Evolutionary conservation across 2,797 vertebrate species (phyloP), one percentile per base, ranked within the genome.

Genomic region (Sebastolobus alascanus): DNA sequence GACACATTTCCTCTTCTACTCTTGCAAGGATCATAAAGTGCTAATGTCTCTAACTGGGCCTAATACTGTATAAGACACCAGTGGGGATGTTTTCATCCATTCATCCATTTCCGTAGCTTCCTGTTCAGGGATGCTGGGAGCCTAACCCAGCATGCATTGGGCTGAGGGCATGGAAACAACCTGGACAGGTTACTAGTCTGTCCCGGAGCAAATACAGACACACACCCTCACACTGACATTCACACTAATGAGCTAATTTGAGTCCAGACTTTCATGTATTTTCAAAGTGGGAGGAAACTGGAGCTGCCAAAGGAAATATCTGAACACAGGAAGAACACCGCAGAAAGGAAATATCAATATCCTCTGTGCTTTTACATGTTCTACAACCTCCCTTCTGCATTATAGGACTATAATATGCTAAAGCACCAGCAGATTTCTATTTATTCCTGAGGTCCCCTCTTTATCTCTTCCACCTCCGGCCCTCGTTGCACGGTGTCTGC

Each of bases 1-100:
- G 93, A 90, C 87, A 90, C 85, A 91, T 93, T 94, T 94, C 84
- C 88, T 85, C 78, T 90, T 85, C 78, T 72, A 72, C 78, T 90
- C 67, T 75, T 79, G 56, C 64, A 82, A 75, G 82, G 77, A 81
- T 78, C 77, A 89, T 90, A 88, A 85, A 91, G 73, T 43, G 31
- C 56, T 85, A 81, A 87, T 84, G 58, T 73, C 75, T 88, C 35
- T 46, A 84, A 83, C 84, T 58, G 68, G 82, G 22, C 54, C 65
- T 56, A 66, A 87, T 89, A n/a, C 46, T n/a, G 46, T 52, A 87
- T 76, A 80, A 83, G 73, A 89, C 82, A 88, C 84, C 56, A 56
- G 29, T 85, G 82, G 90, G 89, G 84, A 90, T 71, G 63, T 82
- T 87, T 84, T 78, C 22, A 75, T 75, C 37, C 63, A 88, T 90